phyloP scores from a whole-genome alignment of 2,113 vertebrate species.

The Emydocephalus ijimae region DNA sequence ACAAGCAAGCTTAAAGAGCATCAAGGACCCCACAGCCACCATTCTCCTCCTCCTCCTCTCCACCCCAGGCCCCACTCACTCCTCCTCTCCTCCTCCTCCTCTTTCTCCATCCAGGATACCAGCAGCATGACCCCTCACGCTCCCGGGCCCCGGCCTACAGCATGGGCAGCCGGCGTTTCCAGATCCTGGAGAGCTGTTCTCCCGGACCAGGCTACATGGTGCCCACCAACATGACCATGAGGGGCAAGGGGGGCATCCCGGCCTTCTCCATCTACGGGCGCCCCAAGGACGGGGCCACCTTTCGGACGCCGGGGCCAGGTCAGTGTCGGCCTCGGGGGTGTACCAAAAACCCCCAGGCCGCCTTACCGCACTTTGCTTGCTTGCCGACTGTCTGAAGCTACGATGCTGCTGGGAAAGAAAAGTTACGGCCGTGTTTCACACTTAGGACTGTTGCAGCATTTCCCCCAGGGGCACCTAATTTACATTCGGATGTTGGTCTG shows the following conservation, averaged over 20 bases:
- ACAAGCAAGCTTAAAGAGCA: too few relatives aligned
- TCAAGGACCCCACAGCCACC: not conserved
- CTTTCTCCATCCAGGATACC: conserved; percentile 46
- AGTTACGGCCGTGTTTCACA: too few relatives aligned
- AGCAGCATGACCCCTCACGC: conserved; percentile 77
- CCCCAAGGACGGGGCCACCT: conserved; percentile 47
- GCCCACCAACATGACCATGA: conserved; percentile 71
- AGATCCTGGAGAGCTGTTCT: conserved; percentile 40
- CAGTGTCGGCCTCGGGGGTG: conserved; percentile 35
- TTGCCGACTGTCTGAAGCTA: too few relatives aligned
- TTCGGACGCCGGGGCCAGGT: conserved; percentile 82
- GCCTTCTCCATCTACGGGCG: conserved; percentile 78
- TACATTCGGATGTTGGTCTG: too few relatives aligned
- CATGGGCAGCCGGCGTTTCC: conserved; percentile 70
- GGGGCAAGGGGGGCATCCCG: conserved; percentile 67
- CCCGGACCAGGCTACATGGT: conserved; percentile 80
- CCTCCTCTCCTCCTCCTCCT: not conserved
- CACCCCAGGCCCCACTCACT: not conserved
- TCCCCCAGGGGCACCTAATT: too few relatives aligned
- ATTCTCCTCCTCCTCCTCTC: not conserved
- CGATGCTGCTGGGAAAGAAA: too few relatives aligned
- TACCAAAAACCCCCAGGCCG: not conserved
- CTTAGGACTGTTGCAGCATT: too few relatives aligned
- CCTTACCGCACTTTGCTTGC: not conserved
- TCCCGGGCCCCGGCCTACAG: conserved; percentile 77